phyloP scores from a whole-genome alignment of 1,140 invertebrate species.

The Lordiphosa stackelbergi region DNA sequence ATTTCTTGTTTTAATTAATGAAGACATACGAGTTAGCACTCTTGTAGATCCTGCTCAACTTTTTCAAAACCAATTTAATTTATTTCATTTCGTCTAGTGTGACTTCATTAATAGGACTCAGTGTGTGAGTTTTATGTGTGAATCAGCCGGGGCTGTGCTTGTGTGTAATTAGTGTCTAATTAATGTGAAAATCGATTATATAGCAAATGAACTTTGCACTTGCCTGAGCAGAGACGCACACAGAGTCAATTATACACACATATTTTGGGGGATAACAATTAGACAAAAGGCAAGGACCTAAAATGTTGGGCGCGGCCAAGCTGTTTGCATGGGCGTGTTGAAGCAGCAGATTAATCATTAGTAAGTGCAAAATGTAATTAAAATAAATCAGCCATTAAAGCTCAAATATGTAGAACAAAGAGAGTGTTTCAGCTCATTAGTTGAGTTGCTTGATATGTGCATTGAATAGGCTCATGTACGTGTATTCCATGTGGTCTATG shows the following conservation, averaged over 20 bases:
- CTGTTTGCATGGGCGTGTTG: conserved; percentile 23
- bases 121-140: not conserved
- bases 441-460: no score
- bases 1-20: conserved; percentile 20
- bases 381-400: conserved; percentile 36
- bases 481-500: no score
- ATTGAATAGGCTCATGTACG: no score
- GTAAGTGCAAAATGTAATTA: conserved; percentile 47
- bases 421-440: not conserved
- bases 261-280: conserved; percentile 6
- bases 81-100: conserved; percentile 34
- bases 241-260: conserved; percentile 14
- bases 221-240: no score
- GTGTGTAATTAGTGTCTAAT: conserved; percentile 49
- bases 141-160: conserved; percentile 1
- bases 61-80: conserved; percentile 1
- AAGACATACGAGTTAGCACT: conserved; percentile 6
- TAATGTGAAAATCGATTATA: conserved; percentile 50
- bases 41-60: conserved; percentile 4
- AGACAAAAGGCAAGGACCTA: conserved; percentile 1
- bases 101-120: conserved; percentile 31
- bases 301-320: not conserved
- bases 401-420: conserved; percentile 11
- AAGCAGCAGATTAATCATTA: conserved; percentile 35
- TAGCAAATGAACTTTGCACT: conserved; percentile 30